Evolutionary conservation across 2,888 invertebrate species (phyloP), one percentile per base, ranked within the genome.

Genomic region (Ormyrus thymus): DNA sequence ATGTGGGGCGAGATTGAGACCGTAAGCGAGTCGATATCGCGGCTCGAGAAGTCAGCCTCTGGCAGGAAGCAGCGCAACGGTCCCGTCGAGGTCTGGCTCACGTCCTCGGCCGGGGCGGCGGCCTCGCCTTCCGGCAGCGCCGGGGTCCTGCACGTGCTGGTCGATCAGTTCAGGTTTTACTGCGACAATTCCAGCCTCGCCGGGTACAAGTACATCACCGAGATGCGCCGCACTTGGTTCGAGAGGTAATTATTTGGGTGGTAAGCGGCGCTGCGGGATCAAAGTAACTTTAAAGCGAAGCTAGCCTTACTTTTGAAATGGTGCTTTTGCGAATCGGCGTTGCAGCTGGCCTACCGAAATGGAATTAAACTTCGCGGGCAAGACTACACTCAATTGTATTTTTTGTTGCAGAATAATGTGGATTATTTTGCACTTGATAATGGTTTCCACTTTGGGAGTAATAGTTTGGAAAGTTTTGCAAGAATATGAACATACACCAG

Each of bases 171-270:
- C 11, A 77, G 71, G 55, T 53, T 43, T 50, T 87, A 85, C 69
- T 86, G 85, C 82, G 82, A 83, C 66, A 82, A 83, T 62, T 86
- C 86, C 13, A 86, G 84, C 66, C 75, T 87, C 50, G 83, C 76
- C 6, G 86, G 86, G 1, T 86, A 84, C 58, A 84, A 84, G 56
- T 87, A 87, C 72, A 81, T 87, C 64, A 81, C 76, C 50, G 85
- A 87, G 50, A 68, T 82, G 3, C n/a, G 72, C 6, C 81, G 84
- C 58, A 80, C 84, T n/a, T 85, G 83, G 85, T 79, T 84, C 65
- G 86, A 87, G 78, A 86, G 87, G 87, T 87, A 82, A 53, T 15
- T 51, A 13, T 5, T 7, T 29, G 29, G 29, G 29, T 29, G 29
- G 29, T 1, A 29, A 29, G 3, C 29, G 29, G 29, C 3, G 29